Base-by-base conservation (phyloP, 1,140 invertebrate genomes). In the Eriocheir sinensis region DNA sequence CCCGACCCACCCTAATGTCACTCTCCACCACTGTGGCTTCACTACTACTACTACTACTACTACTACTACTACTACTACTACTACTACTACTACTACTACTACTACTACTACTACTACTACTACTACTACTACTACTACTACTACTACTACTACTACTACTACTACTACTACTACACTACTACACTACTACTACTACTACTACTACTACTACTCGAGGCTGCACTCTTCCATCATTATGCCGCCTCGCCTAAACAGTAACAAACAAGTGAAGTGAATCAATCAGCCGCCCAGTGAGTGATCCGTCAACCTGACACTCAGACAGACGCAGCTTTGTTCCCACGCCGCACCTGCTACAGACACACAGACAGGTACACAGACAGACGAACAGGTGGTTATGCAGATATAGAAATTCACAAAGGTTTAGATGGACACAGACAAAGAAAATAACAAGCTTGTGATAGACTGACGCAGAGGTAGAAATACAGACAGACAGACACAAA, bases 61-160 rank as follows among this genome's bases (percentile, higher is more conserved):
- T 72, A 72, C 60, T 72, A 72, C 60, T 72, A 72, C 60, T 72
- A 72, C 60, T 72, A 72, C 60, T 72, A 72, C 60, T 72, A 72
- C 60, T 72, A 72, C 60, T 48, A 48, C 44, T 48, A 48, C 4
- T 6, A 48, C 4, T 48, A 48, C 15, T 72, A 72, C 60, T 72
- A 72, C 60, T 72, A 72, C 60, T 72, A 72, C 60, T 72, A 72
- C 60, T 72, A 72, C 60, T 72, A 72, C 60, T 72, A 72, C 60
- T 72, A 72, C 60, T 72, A 72, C 60, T 72, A 72, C 60, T 72
- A 72, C 60, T 72, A 72, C 60, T 72, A 72, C 60, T 72, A 72
- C 60, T 72, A 72, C 60, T 72, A 72, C 60, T 72, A 72, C 60
- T 72, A 72, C 60, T 72, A 72, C 60, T 72, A 72, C 60, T 72